Evolutionary conservation across 2,888 invertebrate species (phyloP).

Genomic region (Epinotia nisella): DNA sequence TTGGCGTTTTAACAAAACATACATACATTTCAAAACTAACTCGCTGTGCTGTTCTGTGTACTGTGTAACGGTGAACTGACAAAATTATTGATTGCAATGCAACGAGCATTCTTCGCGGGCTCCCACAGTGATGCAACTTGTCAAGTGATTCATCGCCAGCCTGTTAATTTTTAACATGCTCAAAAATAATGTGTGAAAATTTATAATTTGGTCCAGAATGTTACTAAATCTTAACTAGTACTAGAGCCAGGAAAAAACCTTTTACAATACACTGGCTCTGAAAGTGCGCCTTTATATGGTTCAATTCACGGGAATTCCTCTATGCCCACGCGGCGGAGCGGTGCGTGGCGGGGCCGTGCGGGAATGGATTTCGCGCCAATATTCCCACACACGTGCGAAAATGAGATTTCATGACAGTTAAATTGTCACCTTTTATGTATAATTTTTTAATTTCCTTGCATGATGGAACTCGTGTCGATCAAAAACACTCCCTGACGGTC

Average conservation of each 20-base stretch:
- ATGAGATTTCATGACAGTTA: too few relatives aligned
- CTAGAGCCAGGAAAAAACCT: neutral
- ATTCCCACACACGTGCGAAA: too few relatives aligned
- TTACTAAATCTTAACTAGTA: neutral
- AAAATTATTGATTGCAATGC: slow-evolving; percentile 40
- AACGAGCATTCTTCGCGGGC: slow-evolving; percentile 23
- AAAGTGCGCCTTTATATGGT: too few relatives aligned
- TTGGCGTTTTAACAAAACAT: neutral
- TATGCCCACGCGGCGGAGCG: too few relatives aligned
- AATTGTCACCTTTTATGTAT: too few relatives aligned
- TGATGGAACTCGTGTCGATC: too few relatives aligned
- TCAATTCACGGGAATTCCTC: too few relatives aligned
- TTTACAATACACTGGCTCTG: too few relatives aligned
- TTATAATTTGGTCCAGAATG: neutral
- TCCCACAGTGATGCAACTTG: slow-evolving; percentile 29
- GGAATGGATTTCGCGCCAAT: too few relatives aligned
- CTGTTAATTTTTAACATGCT: slow-evolving; percentile 3
- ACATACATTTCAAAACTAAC: neutral
- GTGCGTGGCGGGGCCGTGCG: too few relatives aligned
- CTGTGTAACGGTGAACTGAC: slow-evolving; percentile 29
- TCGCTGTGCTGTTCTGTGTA: slow-evolving; percentile 3
- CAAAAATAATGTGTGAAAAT: slow-evolving; percentile 31
- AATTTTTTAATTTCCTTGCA: too few relatives aligned
- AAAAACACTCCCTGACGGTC: too few relatives aligned
- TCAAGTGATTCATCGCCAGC: slow-evolving; percentile 27